Evolutionary conservation across 1,140 invertebrate species (phyloP), one percentile per base, ranked within the genome.

Genomic region (Calephelis virginiensis): DNA sequence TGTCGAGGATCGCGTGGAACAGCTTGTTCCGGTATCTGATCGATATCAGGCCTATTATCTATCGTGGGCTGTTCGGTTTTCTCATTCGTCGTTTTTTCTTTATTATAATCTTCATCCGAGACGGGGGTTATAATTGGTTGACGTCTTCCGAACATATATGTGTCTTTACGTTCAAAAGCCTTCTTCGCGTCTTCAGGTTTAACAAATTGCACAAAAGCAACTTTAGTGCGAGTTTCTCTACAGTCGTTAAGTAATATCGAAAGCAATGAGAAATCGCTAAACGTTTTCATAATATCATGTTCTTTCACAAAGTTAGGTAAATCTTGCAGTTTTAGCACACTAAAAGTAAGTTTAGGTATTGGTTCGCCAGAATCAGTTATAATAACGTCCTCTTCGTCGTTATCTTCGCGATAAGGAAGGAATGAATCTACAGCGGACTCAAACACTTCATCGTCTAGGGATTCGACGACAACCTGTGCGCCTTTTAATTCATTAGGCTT

Each of bases 211-310:
- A 97, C 94, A 85, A 94, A 96, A 0, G 94, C 95, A 60, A 92
- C 87, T 78, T 86, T 94, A 70, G 92, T 92, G 0, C 92, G 92
- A 38, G 89, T 91, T 66, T 89, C 92, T 10, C 93, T 92, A 69
- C 93, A 93, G 13, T 94, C 92, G 40, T 92, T 92, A 17, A 93
- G 78, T 12, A 94, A 93, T n/a, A 97, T 94, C 28, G 95, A 94
- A 1, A 95, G 86, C 8, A 97, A 91, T 5, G 95, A 94, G 80
- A 94, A 94, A 0, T 95, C 94, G 6, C 93, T 94, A 77, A 97
- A 96, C 61, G 95, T 92, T 74, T 96, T 95, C 14, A 94, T 93
- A 8, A 97, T 94, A 72, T 97, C 96, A 68, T 95, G 93, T 76
- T 96, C 95, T 79, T 95, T 96, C 47, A 94, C 93, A 71, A 94